A percentile compares a stretch with the other conserved stretches of the same genome.
phyloP scores from a whole-genome alignment of 2,113 vertebrate genomes.

The Microcebus murinus region DNA sequence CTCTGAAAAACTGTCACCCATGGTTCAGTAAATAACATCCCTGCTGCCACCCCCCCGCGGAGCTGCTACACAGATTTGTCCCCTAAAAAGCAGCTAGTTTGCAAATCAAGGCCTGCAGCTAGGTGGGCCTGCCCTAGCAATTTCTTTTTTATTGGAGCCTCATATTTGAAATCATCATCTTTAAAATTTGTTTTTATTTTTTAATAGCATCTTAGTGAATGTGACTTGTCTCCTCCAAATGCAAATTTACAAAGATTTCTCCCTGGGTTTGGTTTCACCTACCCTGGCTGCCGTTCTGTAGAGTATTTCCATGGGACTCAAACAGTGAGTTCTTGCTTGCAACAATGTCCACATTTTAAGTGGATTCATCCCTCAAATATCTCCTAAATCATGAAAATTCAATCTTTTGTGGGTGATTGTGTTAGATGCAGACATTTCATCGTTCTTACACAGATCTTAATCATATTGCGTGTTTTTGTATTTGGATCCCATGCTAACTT shows the following conservation, averaged over 20 bases:
- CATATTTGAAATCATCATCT: not conserved
- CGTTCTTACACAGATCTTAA: not conserved
- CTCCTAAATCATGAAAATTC: not conserved
- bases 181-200: not conserved
- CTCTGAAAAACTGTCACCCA: conserved; percentile 4
- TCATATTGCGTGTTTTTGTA: not conserved
- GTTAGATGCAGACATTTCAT: not conserved
- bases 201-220: not conserved
- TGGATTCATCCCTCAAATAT: not conserved
- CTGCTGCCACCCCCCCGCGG: not conserved
- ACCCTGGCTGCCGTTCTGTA: not conserved
- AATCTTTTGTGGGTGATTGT: not conserved
- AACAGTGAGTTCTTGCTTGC: not conserved
- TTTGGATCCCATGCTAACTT: no score
- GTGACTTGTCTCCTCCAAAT: not conserved
- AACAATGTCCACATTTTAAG: not conserved
- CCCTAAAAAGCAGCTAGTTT: not conserved
- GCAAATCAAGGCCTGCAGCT: not conserved
- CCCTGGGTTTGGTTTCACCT: not conserved
- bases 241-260: not conserved
- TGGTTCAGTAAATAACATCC: not conserved
- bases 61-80: not conserved
- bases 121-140: not conserved
- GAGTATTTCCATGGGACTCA: not conserved
- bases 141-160: not conserved